Conservation (phyloP, 2,113 vertebrate genomes). For the Gymnarchus niloticus region DNA sequence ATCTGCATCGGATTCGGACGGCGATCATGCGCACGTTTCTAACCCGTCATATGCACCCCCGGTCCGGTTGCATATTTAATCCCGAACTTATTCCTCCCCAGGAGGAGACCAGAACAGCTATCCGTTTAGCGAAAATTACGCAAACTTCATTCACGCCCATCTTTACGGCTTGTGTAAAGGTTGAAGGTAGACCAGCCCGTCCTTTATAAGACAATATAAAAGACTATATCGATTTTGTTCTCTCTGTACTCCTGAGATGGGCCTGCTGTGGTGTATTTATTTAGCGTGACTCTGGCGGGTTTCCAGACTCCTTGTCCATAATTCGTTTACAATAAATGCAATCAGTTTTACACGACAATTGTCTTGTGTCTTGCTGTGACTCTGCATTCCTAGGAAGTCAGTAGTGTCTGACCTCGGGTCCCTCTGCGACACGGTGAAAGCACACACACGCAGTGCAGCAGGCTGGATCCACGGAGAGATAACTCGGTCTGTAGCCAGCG, state of each 20-base stretch:
- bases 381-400: neutral
- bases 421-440: neutral
- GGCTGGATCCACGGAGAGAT: neutral
- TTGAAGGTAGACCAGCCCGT: neutral
- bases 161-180: neutral
- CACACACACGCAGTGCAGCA: neutral
- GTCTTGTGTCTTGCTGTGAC: neutral
- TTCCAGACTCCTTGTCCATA: neutral
- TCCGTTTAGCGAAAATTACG: neutral
- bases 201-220: neutral
- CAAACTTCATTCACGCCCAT: neutral
- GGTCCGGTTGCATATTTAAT: neutral
- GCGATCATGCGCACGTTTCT: neutral
- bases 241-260: neutral
- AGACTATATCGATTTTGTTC: neutral
- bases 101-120: neutral
- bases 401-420: neutral
- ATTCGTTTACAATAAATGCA: neutral
- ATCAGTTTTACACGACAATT: neutral
- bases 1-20: neutral
- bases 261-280: neutral
- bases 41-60: neutral
- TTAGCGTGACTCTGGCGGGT: neutral
- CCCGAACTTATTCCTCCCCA: no score
- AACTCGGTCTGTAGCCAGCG: neutral